Evolutionary conservation across 2,888 invertebrate species (phyloP).

Genomic region (Terebella lapidaria): DNA sequence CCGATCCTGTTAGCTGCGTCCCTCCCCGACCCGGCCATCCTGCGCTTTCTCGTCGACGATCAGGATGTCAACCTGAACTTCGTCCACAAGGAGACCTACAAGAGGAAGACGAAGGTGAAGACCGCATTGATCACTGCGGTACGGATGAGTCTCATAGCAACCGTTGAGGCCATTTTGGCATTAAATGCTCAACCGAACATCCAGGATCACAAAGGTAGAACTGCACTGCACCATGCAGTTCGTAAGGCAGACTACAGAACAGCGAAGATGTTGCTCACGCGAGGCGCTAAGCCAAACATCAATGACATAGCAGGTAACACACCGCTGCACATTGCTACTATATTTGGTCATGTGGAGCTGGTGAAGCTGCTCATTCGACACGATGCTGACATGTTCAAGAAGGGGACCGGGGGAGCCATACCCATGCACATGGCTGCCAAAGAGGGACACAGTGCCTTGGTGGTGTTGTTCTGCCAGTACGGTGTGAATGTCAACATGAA

Average conservation of each 20-base stretch:
- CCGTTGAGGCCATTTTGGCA: conserved; percentile 24
- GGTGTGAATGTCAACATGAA: conserved; percentile 25
- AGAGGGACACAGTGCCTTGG: conserved; percentile 25
- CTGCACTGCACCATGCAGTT: conserved; percentile 27
- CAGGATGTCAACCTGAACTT: conserved; percentile 25
- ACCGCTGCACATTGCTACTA: conserved; percentile 27
- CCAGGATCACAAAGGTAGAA: conserved; percentile 28
- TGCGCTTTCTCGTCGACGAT: conserved; percentile 22
- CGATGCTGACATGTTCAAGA: conserved; percentile 26
- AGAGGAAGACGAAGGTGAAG: conserved; percentile 17
- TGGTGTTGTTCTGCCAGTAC: conserved; percentile 21
- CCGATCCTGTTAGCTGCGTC: conserved; percentile 27
- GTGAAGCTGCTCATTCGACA: conserved; percentile 24
- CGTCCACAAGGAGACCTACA: conserved; percentile 19
- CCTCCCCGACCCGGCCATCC: conserved; percentile 23
- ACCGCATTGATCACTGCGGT: conserved; percentile 23
- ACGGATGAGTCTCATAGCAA: conserved; percentile 20
- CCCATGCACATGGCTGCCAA: conserved; percentile 29
- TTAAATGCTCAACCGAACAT: conserved; percentile 24
- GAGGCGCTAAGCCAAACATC: conserved; percentile 25
- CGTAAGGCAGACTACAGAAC: conserved; percentile 25
- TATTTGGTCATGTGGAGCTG: conserved; percentile 27
- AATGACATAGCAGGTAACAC: conserved; percentile 23
- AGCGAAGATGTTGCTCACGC: conserved; percentile 23
- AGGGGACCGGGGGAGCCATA: conserved; percentile 26